Base-by-base conservation (phyloP, 1,140 invertebrate genomes). In the Orchesella cincta region DNA sequence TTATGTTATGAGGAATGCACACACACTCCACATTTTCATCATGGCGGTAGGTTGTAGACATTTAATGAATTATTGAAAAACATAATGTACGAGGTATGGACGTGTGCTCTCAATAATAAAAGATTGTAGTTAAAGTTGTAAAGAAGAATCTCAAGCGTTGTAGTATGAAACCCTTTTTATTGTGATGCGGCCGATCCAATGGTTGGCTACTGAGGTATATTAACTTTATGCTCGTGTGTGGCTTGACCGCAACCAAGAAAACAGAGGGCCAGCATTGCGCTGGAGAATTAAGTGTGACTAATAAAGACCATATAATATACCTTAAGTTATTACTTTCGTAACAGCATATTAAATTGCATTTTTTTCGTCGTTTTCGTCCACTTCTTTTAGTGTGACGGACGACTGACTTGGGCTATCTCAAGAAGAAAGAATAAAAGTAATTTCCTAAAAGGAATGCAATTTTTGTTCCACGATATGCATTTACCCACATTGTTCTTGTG, bases 251-350 rank as follows among this genome's bases (percentile, higher is more conserved):
- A 57, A 26, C 23, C 8, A 57, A 3, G 26, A 23, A 5, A 26
- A 23, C 14, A 26, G 54, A 57, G 26, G 39, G n/a, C n/a, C n/a
- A n/a, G n/a, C n/a, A n/a, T 5, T 46, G 18, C 39, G 18, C 39
- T 46, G 39, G 39, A 46, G 54, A 57, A 57, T 57, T 57, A 57
- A 23, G 3, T 57, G 23, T 57, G 54, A 57, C 54, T 57, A 57
- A 57, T 57, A 57, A 46, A 46, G 39, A 46, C 5, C 39, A 46
- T n/a, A n/a, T n/a, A n/a, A n/a, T n/a, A n/a, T n/a, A n/a, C n/a
- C n/a, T n/a, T n/a, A n/a, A n/a, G n/a, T n/a, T n/a, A n/a, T n/a
- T n/a, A n/a, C n/a, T n/a, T n/a, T n/a, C n/a, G n/a, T n/a, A n/a
- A n/a, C n/a, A n/a, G n/a, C n/a, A 46, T 18, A 46, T 46, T 46